Evolutionary conservation across 1,140 invertebrate species (phyloP).

Genomic region (Drosophila quadrilineata): DNA sequence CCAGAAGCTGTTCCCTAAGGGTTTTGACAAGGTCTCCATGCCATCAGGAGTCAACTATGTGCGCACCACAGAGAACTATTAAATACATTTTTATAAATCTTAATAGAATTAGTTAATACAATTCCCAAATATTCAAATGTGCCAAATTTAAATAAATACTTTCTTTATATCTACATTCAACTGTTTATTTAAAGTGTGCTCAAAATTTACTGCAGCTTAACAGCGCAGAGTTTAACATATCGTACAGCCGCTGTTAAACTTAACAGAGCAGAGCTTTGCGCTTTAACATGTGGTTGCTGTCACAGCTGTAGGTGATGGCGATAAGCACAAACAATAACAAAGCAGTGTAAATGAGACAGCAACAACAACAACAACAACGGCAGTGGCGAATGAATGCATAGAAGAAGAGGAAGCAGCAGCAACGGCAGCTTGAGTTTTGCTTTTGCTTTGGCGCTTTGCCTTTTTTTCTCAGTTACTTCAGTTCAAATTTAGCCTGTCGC

Average conservation of each 20-base stretch:
- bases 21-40: slow-evolving; percentile 86
- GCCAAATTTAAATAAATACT: background rate
- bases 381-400: too few species aligned
- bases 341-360: too few species aligned
- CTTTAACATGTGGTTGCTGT: slow-evolving; percentile 14
- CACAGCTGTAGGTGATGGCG: slow-evolving; percentile 42
- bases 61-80: slow-evolving; percentile 88
- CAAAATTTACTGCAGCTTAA: too few species aligned
- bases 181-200: too few species aligned
- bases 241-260: slow-evolving; percentile 18
- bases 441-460: slow-evolving; percentile 12
- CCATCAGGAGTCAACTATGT: slow-evolving; percentile 92
- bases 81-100: background rate
- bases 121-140: background rate
- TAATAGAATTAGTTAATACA: background rate
- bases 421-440: background rate
- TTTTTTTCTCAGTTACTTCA: slow-evolving; percentile 37
- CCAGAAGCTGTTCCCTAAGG: slow-evolving; percentile 87
- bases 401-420: too few species aligned
- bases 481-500: slow-evolving; percentile 66
- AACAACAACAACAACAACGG: slow-evolving; percentile 1
- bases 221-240: slow-evolving; percentile 19
- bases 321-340: slow-evolving; percentile 37
- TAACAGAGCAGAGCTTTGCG: slow-evolving; percentile 3
- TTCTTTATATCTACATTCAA: too few species aligned